Conservation (phyloP, 2,888 invertebrate species). For the Mechanitis mazaeus region DNA sequence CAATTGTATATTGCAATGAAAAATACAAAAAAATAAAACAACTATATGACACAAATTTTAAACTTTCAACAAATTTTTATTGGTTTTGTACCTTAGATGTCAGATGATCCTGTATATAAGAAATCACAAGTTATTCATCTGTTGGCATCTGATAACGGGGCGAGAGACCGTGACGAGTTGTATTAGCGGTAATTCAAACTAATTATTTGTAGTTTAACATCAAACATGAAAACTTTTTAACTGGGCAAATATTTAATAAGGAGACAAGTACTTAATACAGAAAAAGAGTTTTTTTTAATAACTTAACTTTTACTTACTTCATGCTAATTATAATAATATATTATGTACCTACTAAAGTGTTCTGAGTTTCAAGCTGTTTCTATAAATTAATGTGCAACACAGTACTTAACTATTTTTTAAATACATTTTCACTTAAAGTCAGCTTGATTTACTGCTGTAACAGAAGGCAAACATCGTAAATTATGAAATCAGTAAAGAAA, state of each 20-base stretch:
- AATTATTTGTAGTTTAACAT: background rate
- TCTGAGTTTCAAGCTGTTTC: background rate
- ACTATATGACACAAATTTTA: background rate
- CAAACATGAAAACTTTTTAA: too few relatives aligned
- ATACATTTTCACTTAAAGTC: slow-evolving; percentile 7
- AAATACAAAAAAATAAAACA: background rate
- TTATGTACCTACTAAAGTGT: background rate
- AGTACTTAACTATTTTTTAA: background rate
- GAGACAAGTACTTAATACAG: too few relatives aligned
- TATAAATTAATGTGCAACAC: background rate
- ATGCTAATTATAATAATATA: background rate
- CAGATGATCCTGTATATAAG: background rate
- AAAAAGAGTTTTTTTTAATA: too few relatives aligned
- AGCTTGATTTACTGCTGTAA: slow-evolving; percentile 31
- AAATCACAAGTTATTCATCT: background rate
- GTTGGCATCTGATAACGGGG: slow-evolving; percentile 7
- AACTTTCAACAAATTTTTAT: background rate
- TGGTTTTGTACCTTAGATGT: background rate
- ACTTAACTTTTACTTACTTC: background rate
- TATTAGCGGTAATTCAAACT: background rate
- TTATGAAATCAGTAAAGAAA: slow-evolving; percentile 31
- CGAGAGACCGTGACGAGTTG: slow-evolving; percentile 10
- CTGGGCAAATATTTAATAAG: too few relatives aligned
- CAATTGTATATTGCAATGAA: too few relatives aligned
- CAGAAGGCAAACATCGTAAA: slow-evolving; percentile 35